Evolutionary conservation across 2,888 invertebrate species (phyloP).

Genomic region (Drosophila cognata): DNA sequence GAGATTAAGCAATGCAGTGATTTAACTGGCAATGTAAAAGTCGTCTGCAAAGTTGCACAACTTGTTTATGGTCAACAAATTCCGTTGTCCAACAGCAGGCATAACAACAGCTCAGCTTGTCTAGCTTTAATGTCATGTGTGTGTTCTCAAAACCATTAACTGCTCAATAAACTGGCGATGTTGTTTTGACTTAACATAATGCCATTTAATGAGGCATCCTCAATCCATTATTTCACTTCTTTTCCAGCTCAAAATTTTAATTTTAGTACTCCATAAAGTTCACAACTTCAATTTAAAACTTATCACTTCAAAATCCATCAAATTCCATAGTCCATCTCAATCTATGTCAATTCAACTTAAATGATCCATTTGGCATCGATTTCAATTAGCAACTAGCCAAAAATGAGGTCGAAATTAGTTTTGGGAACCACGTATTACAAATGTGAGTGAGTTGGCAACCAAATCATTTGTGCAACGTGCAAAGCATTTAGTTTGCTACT

Average conservation of each 20-base stretch:
- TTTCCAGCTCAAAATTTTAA: neutral
- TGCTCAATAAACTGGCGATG: neutral
- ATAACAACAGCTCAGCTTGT: constrained; percentile 19
- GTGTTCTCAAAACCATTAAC: constrained; percentile 2
- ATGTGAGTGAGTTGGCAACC: neutral
- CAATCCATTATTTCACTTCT: neutral
- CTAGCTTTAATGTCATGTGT: neutral
- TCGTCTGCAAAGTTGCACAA: constrained; percentile 42
- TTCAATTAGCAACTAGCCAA: neutral
- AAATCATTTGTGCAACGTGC: constrained; percentile 1
- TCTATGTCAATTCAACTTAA: neutral
- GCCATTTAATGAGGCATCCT: neutral
- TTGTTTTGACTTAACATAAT: neutral
- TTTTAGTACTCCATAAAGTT: neutral
- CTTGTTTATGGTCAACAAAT: constrained; percentile 43
- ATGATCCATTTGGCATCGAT: neutral
- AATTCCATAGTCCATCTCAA: constrained; percentile 1
- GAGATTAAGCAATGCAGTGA: constrained; percentile 8
- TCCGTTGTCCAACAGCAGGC: constrained; percentile 34
- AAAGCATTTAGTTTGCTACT: constrained; percentile 17
- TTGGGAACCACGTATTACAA: neutral
- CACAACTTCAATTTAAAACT: neutral
- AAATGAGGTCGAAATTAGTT: constrained; percentile 1
- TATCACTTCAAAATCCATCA: neutral
- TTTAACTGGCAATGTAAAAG: constrained; percentile 44